These are phyloP conservation scores for Jordanella pulchra DNA, from an alignment of 2,797 vertebrate genomes.

Conservation along the genomic window DNA sequence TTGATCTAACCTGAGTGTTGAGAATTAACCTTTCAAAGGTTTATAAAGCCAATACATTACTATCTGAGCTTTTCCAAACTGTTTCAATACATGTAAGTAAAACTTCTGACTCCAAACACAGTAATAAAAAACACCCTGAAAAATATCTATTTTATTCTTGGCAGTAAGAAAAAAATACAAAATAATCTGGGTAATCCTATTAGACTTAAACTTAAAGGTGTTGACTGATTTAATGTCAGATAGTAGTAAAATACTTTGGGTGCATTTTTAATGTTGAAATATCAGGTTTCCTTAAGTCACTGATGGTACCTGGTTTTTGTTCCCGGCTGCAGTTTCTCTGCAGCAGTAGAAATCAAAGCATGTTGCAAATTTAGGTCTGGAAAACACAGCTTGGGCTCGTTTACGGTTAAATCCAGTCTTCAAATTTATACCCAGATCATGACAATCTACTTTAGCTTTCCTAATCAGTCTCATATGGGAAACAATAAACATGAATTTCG, in stretches of 20 bases:
- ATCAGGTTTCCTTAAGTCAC: neutral
- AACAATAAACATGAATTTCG: conserved; percentile 51
- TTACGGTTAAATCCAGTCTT: conserved; percentile 29
- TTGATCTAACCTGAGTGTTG: too few species aligned
- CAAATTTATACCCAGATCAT: conserved; percentile 5
- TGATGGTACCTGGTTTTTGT: neutral
- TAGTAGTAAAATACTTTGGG: neutral
- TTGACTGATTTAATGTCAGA: neutral
- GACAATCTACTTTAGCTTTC: conserved; percentile 11
- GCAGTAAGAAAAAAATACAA: neutral
- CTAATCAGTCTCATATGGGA: conserved; percentile 38
- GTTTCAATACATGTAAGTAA: neutral
- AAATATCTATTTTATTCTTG: neutral
- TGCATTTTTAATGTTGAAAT: conserved; percentile 1
- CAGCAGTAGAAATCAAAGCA: neutral
- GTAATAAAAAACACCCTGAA: neutral
- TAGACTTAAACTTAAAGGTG: neutral
- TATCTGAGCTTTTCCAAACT: too few species aligned
- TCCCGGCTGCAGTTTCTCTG: neutral
- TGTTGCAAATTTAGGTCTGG: conserved; percentile 8
- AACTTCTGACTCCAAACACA: neutral
- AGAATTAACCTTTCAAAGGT: too few species aligned
- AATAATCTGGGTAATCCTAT: neutral
- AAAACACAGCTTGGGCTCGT: conserved; percentile 20
- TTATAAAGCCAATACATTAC: too few species aligned